Percentiles rank a stretch among this genome's conserved stretches.
Evolutionary conservation across 2,888 invertebrate genomes (phyloP).

Genomic region (Chaitophorus viminalis): DNA sequence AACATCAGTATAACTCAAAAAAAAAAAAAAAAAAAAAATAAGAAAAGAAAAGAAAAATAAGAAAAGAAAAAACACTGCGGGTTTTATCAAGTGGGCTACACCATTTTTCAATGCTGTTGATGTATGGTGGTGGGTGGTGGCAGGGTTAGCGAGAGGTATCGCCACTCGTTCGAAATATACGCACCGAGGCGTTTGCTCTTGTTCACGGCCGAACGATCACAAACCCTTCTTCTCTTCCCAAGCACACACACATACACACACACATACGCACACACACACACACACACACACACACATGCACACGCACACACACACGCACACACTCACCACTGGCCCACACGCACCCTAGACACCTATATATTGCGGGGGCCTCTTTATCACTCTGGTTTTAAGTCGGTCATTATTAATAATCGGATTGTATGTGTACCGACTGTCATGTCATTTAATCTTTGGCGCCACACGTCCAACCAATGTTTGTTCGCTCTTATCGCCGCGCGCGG

Average conservation of each 20-base stretch:
- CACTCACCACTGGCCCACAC: too few relatives aligned
- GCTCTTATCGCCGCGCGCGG: not conserved
- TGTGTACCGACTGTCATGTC: slow-evolving; percentile 23
- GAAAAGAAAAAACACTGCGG: slow-evolving; percentile 11
- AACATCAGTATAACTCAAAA: slow-evolving; percentile 23
- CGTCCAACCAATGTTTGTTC: not conserved
- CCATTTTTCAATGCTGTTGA: slow-evolving; percentile 11
- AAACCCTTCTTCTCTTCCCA: not conserved
- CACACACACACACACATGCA: not conserved
- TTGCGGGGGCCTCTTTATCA: slow-evolving; percentile 8
- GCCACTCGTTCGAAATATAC: not conserved
- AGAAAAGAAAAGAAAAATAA: not conserved
- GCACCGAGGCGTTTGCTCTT: slow-evolving; percentile 17
- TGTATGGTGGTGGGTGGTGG: not conserved
- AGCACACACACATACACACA: too few relatives aligned
- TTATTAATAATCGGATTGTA: slow-evolving; percentile 52
- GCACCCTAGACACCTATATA: not conserved
- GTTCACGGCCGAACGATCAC: slow-evolving; percentile 39
- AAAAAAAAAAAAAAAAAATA: not conserved
- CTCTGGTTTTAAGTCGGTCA: slow-evolving; percentile 40
- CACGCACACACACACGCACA: not conserved
- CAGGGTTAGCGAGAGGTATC: not conserved
- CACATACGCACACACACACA: not conserved
- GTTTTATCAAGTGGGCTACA: slow-evolving; percentile 39
- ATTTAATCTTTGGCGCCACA: slow-evolving; percentile 4